Evolutionary conservation across 1,140 invertebrate species (phyloP), one percentile per base, ranked within the genome.

Genomic region (Halotydeus destructor): DNA sequence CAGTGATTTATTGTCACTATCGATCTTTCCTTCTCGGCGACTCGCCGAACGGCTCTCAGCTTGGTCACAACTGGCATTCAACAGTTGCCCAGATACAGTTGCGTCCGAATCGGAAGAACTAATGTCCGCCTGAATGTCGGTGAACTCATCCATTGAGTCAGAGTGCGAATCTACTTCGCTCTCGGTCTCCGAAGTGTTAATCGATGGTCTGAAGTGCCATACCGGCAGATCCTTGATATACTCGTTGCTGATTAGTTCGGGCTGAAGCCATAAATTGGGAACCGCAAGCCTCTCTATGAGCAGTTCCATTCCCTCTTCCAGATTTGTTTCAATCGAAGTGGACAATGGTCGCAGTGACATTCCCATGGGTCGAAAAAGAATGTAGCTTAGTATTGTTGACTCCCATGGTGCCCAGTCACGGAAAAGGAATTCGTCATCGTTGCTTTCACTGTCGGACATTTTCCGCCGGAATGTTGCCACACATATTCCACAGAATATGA

Each of bases 221-320:
- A 61, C 55, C 5, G 64, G 66, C n/a, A 70, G 52, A 34, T 64
- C 52, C 38, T 63, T 61, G 19, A 70, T 60, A 47, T 69, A 70
- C 34, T 67, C 62, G 14, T 40, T 51, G 6, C 54, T 54, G 25
- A 53, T 52, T 18, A 61, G 49, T 21, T 60, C 52, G 6, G 66
- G 60, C 33, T 60, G 58, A 6, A 68, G 51, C 61, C 64, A 67
- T 1, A 67, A 48, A 45, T 63, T 60, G 12, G 65, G 63, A 26
- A 45, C 57, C 21, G 62, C 59, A 9, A 66, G 50, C 5, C 58
- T 50, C 41, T 61, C 59, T 31, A 66, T 60, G 0, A 65, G 46
- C 42, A 57, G 45, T 41, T 65, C 62, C 48, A 60, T 54, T 18
- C 53, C 54, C 33, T 58, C 55, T 32, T 60, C 60, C 21, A 60